These are phyloP conservation scores for Artibeus jamaicensis DNA, from an alignment of 2,797 vertebrate species.

Conservation along the genomic window DNA sequence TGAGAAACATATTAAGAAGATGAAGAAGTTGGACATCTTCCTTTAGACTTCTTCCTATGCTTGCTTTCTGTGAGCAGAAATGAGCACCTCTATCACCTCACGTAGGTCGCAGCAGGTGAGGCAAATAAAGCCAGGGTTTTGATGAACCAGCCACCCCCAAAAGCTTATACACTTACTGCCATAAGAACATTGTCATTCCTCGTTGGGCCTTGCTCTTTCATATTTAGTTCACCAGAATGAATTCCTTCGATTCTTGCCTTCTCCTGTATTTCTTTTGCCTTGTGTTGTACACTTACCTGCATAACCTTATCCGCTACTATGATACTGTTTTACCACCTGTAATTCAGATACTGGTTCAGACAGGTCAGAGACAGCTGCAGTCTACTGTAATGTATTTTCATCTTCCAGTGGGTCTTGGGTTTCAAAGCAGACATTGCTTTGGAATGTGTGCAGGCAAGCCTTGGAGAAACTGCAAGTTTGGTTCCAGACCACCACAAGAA, in stretches of 20 bases:
- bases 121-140: not conserved
- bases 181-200: not conserved
- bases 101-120: not conserved
- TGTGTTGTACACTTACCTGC: not conserved
- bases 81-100: not conserved
- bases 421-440: not conserved
- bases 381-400: not conserved
- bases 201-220: not conserved
- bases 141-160: not conserved
- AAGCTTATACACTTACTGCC: not conserved
- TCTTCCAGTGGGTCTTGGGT: not conserved
- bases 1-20: slow-evolving; percentile 5
- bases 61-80: not conserved
- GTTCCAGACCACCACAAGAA: no score
- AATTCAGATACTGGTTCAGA: not conserved
- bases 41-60: not conserved
- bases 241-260: not conserved
- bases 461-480: not conserved
- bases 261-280: not conserved
- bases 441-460: not conserved
- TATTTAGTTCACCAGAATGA: not conserved
- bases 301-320: not conserved
- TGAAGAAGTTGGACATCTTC: not conserved
- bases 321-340: not conserved
- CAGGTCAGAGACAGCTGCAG: not conserved